Evolutionary conservation across 2,797 vertebrate genomes (phyloP), one percentile per base, ranked within the genome.

Genomic region (Anniella stebbinsi): DNA sequence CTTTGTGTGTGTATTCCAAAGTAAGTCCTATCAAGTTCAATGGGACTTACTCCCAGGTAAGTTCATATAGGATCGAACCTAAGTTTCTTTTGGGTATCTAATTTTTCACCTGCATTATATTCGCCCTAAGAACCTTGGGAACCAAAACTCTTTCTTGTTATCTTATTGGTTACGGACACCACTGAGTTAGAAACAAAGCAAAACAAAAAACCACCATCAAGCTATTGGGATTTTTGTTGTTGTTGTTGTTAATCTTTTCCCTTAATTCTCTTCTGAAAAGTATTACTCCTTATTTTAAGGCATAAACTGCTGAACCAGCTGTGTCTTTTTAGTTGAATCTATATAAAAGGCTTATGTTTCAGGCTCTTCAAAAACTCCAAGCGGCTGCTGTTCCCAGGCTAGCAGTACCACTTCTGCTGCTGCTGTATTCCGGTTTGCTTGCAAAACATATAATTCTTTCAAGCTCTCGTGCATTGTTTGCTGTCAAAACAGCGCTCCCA

Each of bases 361-460:
- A 86, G n/a, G 90, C 36, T 60, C 75, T 92, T 92, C 84, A 92
- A 87, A 93, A 25, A 41, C 21, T 77, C 21, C n/a, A 51, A 51
- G 72, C 33, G 67, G 9, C 17, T 77, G 85, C 45, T n/a, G 67
- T 0, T 87, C 90, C 94, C 60, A 87, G 54, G 23, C 33, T 87
- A 41, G 33, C 54, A 12, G 73, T 80, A 92, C 63, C 23, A n/a
- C 69, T 11, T 1, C 38, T 89, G 87, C 73, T 78, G 80, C 72
- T 90, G 83, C 38, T 36, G 48, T 75, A 73, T 84, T 82, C 87
- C 70, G 67, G 87, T 86, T 48, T 38, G 63, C 33, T 90, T 70
- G 87, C 67, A 82, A 66, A 87, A 87, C 80, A 67, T 87, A 93
- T 91, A 93, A 93, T 41, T 86, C 86, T 90, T 85, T 86, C 86